A percentile compares a stretch with the other conserved stretches of the same genome.
Conservation (phyloP, 2,113 vertebrate genomes). For the Catharus minimus region DNA sequence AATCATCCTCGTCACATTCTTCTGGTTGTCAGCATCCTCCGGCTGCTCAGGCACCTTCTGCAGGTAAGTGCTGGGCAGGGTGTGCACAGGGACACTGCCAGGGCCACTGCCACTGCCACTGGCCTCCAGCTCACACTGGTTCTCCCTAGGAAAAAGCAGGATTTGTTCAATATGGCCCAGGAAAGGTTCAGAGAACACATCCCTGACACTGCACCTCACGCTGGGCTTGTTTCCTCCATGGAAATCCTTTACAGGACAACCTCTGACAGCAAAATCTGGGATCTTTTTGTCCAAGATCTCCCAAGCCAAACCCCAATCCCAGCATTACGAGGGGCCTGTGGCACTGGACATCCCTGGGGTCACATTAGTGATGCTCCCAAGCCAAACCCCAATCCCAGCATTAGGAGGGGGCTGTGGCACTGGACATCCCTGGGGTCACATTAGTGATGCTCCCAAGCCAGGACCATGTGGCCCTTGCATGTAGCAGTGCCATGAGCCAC, state of each 20-base stretch:
- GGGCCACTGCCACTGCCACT: constrained; percentile 49
- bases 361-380: neutral
- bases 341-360: neutral
- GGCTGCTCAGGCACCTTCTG: constrained; percentile 80
- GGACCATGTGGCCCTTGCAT: neutral
- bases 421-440: neutral
- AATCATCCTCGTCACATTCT: constrained; percentile 82
- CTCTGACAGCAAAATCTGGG: neutral
- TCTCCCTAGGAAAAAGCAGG: constrained; percentile 75
- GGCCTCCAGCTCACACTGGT: constrained; percentile 77
- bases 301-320: neutral
- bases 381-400: neutral
- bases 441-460: neutral
- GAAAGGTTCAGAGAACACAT: neutral
- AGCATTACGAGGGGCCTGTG: neutral
- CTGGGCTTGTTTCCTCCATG: neutral
- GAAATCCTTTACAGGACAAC: neutral
- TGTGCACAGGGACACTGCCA: constrained; percentile 48
- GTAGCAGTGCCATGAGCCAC: neutral
- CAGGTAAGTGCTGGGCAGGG: constrained; percentile 77
- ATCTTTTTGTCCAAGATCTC: neutral
- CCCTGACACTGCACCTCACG: rapidly evolving
- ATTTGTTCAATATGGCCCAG: rapidly evolving
- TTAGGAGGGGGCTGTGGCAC: neutral
- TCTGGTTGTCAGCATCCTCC: constrained; percentile 91